Evolutionary conservation across 2,888 invertebrate genomes (phyloP).

Genomic region (Epistrophe grossulariae): DNA sequence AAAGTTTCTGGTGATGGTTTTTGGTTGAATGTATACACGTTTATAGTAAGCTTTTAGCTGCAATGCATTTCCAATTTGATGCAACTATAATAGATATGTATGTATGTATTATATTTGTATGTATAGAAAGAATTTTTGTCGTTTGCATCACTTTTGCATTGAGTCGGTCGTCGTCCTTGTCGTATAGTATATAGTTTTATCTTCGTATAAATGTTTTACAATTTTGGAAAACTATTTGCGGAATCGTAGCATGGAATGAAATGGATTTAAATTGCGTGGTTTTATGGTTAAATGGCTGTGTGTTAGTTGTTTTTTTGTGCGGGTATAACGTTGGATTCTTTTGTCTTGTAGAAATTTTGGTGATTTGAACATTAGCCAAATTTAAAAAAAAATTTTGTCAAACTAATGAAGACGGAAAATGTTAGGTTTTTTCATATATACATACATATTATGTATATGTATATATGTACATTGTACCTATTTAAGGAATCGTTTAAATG

Average conservation of each 20-base stretch:
- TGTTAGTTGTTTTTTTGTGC: background rate
- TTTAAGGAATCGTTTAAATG: no score
- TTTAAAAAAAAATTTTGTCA: no score
- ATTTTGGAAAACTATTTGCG: slow-evolving; percentile 66
- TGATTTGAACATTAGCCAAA: slow-evolving; percentile 1
- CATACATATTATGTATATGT: no score
- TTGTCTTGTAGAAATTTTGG: slow-evolving; percentile 5
- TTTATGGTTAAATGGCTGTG: slow-evolving; percentile 16
- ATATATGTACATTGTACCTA: no score
- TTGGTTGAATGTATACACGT: background rate
- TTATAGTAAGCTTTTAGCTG: background rate
- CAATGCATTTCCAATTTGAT: slow-evolving; percentile 29
- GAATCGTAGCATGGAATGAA: slow-evolving; percentile 66
- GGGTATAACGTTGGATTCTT: background rate
- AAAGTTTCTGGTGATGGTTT: slow-evolving; percentile 4
- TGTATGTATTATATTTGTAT: background rate
- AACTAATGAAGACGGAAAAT: background rate
- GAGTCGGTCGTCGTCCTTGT: background rate
- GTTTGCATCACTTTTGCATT: background rate
- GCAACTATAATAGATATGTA: background rate
- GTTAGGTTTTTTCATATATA: no score
- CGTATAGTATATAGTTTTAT: slow-evolving; percentile 9
- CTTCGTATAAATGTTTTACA: slow-evolving; percentile 46
- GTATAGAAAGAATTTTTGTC: slow-evolving; percentile 11
- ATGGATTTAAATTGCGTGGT: slow-evolving; percentile 67